Percentiles rank a stretch among this genome's conserved stretches.
Conservation (phyloP, 2,113 vertebrate species). For the Saiga tatarica region DNA sequence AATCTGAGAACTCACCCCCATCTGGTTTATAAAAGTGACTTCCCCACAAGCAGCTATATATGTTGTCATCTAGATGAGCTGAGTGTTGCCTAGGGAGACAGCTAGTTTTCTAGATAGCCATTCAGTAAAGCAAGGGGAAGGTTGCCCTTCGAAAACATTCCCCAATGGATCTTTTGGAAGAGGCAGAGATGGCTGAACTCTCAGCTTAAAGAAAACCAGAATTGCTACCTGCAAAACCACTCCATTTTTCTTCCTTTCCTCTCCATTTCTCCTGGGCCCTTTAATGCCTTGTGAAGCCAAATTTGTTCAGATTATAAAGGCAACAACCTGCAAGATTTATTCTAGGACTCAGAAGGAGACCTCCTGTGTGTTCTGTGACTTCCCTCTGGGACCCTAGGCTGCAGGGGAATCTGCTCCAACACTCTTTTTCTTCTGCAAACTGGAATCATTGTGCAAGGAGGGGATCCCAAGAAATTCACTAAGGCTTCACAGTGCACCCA, state of each 20-base stretch:
- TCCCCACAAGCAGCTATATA: not conserved
- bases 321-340: not conserved
- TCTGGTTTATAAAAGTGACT: not conserved
- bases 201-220: slow-evolving; percentile 19
- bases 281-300: slow-evolving; percentile 19
- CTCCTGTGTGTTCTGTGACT: not conserved
- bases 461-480: not conserved
- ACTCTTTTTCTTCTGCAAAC: not conserved
- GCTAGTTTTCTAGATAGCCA: not conserved
- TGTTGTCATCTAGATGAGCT: not conserved
- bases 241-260: slow-evolving; percentile 33
- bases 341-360: not conserved
- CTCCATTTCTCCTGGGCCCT: not conserved
- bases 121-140: slow-evolving; percentile 11
- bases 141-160: not conserved
- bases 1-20: not conserved
- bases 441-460: slow-evolving; percentile 2
- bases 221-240: not conserved
- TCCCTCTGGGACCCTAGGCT: not conserved
- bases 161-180: slow-evolving; percentile 13
- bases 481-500: not conserved
- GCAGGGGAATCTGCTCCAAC: not conserved
- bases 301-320: slow-evolving; percentile 44
- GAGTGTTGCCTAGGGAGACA: not conserved
- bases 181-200: not conserved